Evolutionary conservation across 2,888 invertebrate species (phyloP), one percentile per base, ranked within the genome.

Genomic region (Microdon myrmicae): DNA sequence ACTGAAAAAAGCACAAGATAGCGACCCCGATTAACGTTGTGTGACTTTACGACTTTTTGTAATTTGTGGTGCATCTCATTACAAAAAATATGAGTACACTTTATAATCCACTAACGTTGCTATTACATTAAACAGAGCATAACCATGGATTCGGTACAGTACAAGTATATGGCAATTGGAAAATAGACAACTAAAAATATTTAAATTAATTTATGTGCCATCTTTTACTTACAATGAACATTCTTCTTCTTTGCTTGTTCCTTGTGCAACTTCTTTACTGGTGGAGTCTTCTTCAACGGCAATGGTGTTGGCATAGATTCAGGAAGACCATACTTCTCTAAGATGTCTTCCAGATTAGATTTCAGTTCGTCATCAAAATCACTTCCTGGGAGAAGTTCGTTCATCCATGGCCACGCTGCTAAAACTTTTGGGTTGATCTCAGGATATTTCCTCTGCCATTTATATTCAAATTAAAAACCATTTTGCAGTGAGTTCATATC

Each of bases 191-290:
- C 19, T 32, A n/a, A 29, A 2, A 10, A n/a, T 2, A 31, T 12
- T 20, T 2, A 8, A n/a, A n/a, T n/a, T n/a, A n/a, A n/a, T n/a
- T n/a, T n/a, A n/a, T n/a, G n/a, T n/a, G n/a, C n/a, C n/a, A 20
- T 16, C 6, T n/a, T 31, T 8, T 8, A 76, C 78, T 76, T 55
- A 78, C 78, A 78, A 60, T 78, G 75, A 20, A 74, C 72, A 68
- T 78, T 78, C 69, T 78, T 78, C 53, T 78, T 78, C 58, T 70
- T 72, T 47, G 71, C 73, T 31, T 75, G 76, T 48, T 75, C 75
- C 47, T 75, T 76, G 19, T 69, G 54, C 0, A 53, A 35, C 2
- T 68, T 48, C 23, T 58, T 59, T 34, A 41, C 28, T 12, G 70
- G 47, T 1, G 54, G 48, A 13, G 68, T 51, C 32, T 72, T 74